A percentile compares a stretch with the other conserved stretches of the same genome.
Evolutionary conservation across 2,888 invertebrate genomes (phyloP).

Genomic region (Xanthorhoe spadicearia): DNA sequence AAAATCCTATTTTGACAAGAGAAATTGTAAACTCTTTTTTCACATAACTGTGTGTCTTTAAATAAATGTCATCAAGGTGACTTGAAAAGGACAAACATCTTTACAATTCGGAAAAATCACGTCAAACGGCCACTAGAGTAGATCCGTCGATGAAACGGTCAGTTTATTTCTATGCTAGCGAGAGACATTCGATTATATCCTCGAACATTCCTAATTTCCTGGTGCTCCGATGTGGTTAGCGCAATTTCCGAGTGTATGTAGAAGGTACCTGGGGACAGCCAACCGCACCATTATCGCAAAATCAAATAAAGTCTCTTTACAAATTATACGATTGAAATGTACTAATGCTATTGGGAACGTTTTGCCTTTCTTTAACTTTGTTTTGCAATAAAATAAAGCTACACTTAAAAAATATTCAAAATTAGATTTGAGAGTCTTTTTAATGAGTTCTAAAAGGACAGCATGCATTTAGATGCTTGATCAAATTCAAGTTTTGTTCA

Average conservation of each 20-base stretch:
- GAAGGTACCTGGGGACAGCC: slow-evolving; percentile 71
- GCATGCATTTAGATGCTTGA: too few species aligned
- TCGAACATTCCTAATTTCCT: slow-evolving; percentile 84
- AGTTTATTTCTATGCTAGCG: slow-evolving; percentile 71
- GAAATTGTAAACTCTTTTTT: neutral
- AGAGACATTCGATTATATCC: slow-evolving; percentile 81
- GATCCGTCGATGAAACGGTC: slow-evolving; percentile 56
- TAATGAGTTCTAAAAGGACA: too few species aligned
- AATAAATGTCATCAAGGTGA: neutral
- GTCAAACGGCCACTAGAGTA: slow-evolving; percentile 51
- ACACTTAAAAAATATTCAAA: neutral
- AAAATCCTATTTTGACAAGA: neutral
- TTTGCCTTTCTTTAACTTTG: slow-evolving; percentile 17
- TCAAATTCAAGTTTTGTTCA: too few species aligned
- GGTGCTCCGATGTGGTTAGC: slow-evolving; percentile 81
- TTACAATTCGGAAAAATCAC: slow-evolving; percentile 44
- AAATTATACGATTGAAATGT: slow-evolving; percentile 70
- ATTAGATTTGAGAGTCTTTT: neutral
- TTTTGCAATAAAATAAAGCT: slow-evolving; percentile 7
- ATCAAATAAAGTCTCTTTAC: slow-evolving; percentile 75
- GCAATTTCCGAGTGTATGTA: slow-evolving; percentile 80
- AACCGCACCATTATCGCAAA: slow-evolving; percentile 72
- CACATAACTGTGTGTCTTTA: neutral
- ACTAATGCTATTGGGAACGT: slow-evolving; percentile 31
- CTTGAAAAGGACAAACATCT: slow-evolving; percentile 8